Conservation (phyloP, 1,140 invertebrate genomes). For the Trichonephila inaurata region DNA sequence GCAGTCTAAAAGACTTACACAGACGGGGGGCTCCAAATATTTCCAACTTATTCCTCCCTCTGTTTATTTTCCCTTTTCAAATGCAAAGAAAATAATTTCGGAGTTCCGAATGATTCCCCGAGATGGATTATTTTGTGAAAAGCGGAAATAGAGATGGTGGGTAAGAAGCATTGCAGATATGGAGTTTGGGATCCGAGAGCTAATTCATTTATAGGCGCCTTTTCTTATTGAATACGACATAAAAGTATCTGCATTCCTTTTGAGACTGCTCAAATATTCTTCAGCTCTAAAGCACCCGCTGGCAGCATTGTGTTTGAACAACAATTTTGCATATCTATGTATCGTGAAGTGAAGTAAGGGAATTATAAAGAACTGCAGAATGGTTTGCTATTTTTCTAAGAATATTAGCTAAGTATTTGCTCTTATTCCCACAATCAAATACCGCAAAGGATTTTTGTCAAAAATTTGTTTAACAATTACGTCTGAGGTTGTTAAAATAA, state of each 20-base stretch:
- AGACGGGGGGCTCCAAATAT: constrained; percentile 8
- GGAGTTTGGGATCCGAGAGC: constrained; percentile 36
- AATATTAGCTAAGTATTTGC: background rate
- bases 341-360: background rate
- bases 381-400: background rate
- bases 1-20: constrained; percentile 30
- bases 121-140: constrained; percentile 40
- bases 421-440: background rate
- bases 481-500: background rate
- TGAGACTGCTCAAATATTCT: constrained; percentile 13
- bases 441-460: background rate
- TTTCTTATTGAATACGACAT: constrained; percentile 27
- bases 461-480: background rate
- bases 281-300: constrained; percentile 33
- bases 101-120: constrained; percentile 28
- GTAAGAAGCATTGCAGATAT: constrained; percentile 26
- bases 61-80: constrained; percentile 46
- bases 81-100: constrained; percentile 51
- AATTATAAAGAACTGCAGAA: background rate
- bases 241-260: constrained; percentile 31
- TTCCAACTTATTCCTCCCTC: constrained; percentile 2
- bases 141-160: constrained; percentile 40
- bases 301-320: constrained; percentile 30
- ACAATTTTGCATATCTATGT: constrained; percentile 25
- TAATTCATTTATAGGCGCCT: constrained; percentile 38